A percentile compares a stretch with the other conserved stretches of the same genome.
Evolutionary conservation across 2,888 invertebrate species (phyloP).

Genomic region (Nematopogon swammerdamellus): DNA sequence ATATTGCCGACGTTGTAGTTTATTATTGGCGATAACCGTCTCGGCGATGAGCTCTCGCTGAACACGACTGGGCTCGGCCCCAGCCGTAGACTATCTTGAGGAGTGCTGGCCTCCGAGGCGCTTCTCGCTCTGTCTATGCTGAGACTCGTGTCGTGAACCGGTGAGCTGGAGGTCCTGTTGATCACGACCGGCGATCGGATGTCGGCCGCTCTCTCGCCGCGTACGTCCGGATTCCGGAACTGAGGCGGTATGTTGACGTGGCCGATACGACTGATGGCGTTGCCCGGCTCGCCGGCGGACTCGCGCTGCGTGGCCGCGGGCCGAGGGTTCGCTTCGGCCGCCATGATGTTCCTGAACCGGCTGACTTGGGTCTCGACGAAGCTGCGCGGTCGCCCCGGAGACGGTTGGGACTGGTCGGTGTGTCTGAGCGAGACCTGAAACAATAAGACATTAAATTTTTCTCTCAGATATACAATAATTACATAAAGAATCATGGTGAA

Average conservation of each 20-base stretch:
- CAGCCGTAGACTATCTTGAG: slow-evolving; percentile 32
- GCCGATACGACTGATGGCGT: slow-evolving; percentile 28
- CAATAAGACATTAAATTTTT: no score
- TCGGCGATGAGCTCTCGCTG: slow-evolving; percentile 42
- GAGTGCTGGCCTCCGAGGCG: slow-evolving; percentile 24
- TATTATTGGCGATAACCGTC: slow-evolving; percentile 40
- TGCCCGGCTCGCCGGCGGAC: slow-evolving; percentile 22
- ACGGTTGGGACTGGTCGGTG: slow-evolving; percentile 16
- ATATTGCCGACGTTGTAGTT: slow-evolving; percentile 53
- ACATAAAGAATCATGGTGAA: no score
- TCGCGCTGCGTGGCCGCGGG: slow-evolving; percentile 19
- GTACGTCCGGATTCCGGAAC: slow-evolving; percentile 19
- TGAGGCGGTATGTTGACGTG: slow-evolving; percentile 30
- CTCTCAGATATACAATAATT: no score
- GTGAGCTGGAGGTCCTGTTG: slow-evolving; percentile 33
- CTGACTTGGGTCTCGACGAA: slow-evolving; percentile 48
- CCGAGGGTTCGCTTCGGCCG: slow-evolving; percentile 33
- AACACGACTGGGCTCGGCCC: slow-evolving; percentile 39
- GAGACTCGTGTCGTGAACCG: slow-evolving; percentile 24
- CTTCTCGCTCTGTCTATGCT: slow-evolving; percentile 17
- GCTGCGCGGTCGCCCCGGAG: slow-evolving; percentile 31
- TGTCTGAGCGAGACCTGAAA: slow-evolving; percentile 18
- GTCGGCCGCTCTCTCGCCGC: slow-evolving; percentile 20
- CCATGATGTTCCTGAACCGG: slow-evolving; percentile 38
- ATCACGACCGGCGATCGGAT: slow-evolving; percentile 27